These are phyloP conservation scores for Charanyca ferruginea DNA, from an alignment of 2,888 invertebrate species.

Conservation along the genomic window DNA sequence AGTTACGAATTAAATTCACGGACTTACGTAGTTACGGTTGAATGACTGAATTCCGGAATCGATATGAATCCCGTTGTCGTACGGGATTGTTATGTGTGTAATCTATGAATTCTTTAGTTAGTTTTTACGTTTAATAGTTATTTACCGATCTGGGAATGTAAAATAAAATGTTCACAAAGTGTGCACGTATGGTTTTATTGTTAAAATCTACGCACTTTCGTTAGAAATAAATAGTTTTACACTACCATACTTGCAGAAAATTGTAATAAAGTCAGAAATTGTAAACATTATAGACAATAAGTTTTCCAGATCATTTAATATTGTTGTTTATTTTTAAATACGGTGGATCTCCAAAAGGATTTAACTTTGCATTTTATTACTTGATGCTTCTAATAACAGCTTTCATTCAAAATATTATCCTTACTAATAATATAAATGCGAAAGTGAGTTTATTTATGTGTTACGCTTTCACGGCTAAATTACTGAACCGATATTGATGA, in stretches of 20 bases:
- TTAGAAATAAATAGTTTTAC: not conserved
- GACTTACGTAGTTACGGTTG: slow-evolving; percentile 22
- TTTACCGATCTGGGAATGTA: slow-evolving; percentile 60
- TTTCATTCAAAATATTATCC: slow-evolving; percentile 7
- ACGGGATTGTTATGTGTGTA: slow-evolving; percentile 32
- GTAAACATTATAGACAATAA: not conserved
- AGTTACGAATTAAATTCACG: slow-evolving; percentile 41
- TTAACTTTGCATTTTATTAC: slow-evolving; percentile 11
- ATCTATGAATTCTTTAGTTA: slow-evolving; percentile 38
- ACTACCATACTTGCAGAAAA: not conserved
- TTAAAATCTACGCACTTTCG: slow-evolving; percentile 43
- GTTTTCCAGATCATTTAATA: slow-evolving; percentile 25
- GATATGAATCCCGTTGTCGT: slow-evolving; percentile 8
- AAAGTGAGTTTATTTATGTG: no score
- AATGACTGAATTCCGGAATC: slow-evolving; percentile 29
- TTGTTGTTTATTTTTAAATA: slow-evolving; percentile 31
- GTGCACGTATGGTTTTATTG: not conserved
- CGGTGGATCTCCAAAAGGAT: slow-evolving; percentile 35
- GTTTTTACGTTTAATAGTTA: slow-evolving; percentile 59
- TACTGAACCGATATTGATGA: no score
- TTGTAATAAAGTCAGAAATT: not conserved
- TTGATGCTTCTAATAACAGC: slow-evolving; percentile 41
- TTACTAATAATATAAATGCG: no score
- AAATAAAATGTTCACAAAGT: slow-evolving; percentile 25
- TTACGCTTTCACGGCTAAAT: no score